Base-by-base conservation (phyloP, 2,113 vertebrate species). In the Loxodonta africana region DNA sequence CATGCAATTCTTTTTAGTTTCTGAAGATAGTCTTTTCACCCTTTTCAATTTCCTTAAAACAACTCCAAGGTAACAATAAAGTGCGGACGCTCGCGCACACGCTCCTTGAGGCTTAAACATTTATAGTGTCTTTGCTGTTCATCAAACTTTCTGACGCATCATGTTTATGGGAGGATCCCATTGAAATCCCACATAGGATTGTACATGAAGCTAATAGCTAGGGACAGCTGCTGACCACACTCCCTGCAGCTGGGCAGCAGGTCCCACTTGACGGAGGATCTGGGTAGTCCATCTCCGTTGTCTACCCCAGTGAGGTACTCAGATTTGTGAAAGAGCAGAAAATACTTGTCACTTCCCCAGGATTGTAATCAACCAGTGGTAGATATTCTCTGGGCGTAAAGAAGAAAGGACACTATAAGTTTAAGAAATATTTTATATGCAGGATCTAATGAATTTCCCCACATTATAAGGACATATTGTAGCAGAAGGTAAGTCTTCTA, bases 21-120 rank as follows among this genome's bases (percentile, higher is more conserved):
- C 41, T 62, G 26, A 83, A 90, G 14, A 67, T 30, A 63, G 14
- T 44, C 18, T 77, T 90, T 85, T 73, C 25, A 91, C 76, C 44
- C 46, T 41, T 93, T 57, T 74, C 81, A 87, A 7, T 91, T 71
- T 74, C 41, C 82, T 86, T 60, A 93, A 87, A 90, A 33, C 25
- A 86, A 41, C 6, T 87, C 48, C 17, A 74, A 2, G 33, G 30
- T 77, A 46, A 15, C 2, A 77, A 37, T 37, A 37, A 37, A 37
- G 37, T 37, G 37, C 37, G 37, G 37, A 30, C 15, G 21, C 8
- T 0, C 5, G 17, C 63, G 60, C 86, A 77, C 48, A 80, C 21
- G 10, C n/a, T 0, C 51, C 6, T 83, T 37, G 46, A 33, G 48
- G 21, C 37, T 92, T 33, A 60, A 83, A 67, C 0, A 0, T 83